A percentile compares a stretch with the other conserved stretches of the same genome.
These are phyloP conservation scores for Baryphthengus martii DNA, from an alignment of 2,113 vertebrate species.

Conservation along the genomic window DNA sequence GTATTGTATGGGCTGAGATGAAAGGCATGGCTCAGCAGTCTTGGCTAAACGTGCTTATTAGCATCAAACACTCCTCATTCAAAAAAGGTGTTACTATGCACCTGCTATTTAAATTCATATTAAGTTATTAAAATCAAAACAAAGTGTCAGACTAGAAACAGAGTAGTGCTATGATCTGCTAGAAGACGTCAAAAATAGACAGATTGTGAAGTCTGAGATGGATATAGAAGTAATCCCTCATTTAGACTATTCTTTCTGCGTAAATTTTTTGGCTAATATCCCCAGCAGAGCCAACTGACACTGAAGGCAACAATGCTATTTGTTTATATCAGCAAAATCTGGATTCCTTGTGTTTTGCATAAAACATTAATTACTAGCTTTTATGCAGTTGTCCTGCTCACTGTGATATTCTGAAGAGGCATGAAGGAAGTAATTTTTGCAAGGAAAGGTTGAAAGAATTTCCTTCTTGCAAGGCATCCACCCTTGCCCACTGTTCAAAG, in stretches of 20 bases:
- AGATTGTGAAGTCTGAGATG: not conserved
- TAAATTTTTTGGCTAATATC: not conserved
- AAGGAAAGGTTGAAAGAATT: not conserved
- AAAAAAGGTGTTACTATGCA: slow-evolving; percentile 4
- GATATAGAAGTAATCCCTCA: not conserved
- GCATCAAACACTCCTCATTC: not conserved
- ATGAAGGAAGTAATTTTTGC: not conserved
- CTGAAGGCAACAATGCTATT: not conserved
- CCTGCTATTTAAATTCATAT: slow-evolving; percentile 10
- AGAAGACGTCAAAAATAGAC: not conserved
- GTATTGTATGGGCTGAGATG: not conserved
- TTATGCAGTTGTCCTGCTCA: not conserved
- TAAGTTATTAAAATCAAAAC: slow-evolving; percentile 28
- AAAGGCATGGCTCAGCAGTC: not conserved
- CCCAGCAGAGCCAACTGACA: not conserved
- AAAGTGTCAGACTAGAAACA: slow-evolving; percentile 19
- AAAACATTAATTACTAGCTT: not conserved
- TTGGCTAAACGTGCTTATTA: not conserved
- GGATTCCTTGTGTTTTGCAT: not conserved
- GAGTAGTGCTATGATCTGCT: not conserved
- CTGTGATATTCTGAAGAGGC: not conserved
- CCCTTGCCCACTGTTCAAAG: not conserved
- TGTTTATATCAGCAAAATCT: not conserved
- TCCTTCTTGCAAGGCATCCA: not conserved
- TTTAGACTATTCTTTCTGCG: not conserved